Evolutionary conservation across 2,797 vertebrate genomes (phyloP).

Genomic region (Podarcis siculus): DNA sequence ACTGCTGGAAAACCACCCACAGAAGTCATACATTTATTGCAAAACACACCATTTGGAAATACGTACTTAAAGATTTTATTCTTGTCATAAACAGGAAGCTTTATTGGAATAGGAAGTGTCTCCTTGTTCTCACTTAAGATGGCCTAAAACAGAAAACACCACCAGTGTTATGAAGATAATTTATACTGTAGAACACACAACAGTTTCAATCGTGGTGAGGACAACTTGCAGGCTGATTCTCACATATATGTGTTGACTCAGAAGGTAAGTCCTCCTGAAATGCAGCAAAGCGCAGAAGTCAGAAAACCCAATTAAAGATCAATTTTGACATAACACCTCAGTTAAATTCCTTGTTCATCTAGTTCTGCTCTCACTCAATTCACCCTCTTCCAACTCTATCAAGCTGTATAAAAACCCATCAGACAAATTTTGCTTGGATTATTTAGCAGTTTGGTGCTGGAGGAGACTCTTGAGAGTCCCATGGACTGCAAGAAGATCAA

Average conservation of each 20-base stretch:
- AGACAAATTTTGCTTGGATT: neutral
- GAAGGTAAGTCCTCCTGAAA: neutral
- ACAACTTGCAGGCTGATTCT: neutral
- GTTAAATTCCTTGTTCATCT: neutral
- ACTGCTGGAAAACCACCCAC: neutral
- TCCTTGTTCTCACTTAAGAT: constrained; percentile 89
- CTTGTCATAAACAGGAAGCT: constrained; percentile 63
- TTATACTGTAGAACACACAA: neutral
- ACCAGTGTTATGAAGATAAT: neutral
- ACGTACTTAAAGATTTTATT: constrained; percentile 88
- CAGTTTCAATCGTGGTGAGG: neutral
- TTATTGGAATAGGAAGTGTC: constrained; percentile 80
- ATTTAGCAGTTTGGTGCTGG: neutral
- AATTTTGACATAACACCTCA: neutral
- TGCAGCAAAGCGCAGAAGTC: neutral
- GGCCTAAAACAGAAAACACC: constrained; percentile 72
- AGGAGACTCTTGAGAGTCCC: too few relatives aligned
- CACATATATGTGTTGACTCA: neutral
- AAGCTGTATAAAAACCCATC: neutral
- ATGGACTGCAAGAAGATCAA: too few relatives aligned
- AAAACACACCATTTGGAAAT: constrained; percentile 21
- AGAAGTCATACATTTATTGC: neutral
- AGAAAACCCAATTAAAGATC: neutral
- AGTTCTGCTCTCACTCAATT: neutral
- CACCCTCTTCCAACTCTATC: neutral